phyloP scores from a whole-genome alignment of 2,113 vertebrate species.

The Spea bombifrons region DNA sequence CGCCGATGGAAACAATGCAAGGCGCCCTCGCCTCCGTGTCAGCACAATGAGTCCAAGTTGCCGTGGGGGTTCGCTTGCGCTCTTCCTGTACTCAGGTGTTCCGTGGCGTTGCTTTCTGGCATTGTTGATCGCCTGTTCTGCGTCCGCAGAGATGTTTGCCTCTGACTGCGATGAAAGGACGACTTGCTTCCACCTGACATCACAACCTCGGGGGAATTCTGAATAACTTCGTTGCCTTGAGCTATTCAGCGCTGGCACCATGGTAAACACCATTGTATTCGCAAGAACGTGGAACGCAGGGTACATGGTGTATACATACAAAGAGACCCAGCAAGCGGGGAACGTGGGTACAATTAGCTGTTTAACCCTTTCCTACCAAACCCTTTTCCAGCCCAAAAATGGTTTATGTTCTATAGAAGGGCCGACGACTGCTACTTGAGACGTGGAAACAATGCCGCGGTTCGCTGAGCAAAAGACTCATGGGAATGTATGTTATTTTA shows the following conservation, averaged over 20 bases:
- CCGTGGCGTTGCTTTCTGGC: neutral
- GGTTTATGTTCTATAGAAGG: no score
- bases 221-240: constrained; percentile 34
- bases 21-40: neutral
- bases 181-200: constrained; percentile 32
- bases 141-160: constrained; percentile 20
- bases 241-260: constrained; percentile 25
- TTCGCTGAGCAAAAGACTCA: no score
- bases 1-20: neutral
- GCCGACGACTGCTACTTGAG: no score
- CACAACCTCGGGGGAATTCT: constrained; percentile 8
- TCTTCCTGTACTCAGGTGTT: constrained; percentile 8
- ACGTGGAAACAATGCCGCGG: no score
- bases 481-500: no score
- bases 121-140: constrained; percentile 37
- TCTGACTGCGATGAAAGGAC: constrained; percentile 19
- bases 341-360: neutral
- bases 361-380: no score
- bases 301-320: neutral
- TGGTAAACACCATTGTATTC: constrained; percentile 21
- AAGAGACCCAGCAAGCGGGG: neutral
- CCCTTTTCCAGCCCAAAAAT: no score
- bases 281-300: neutral
- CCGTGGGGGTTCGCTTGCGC: neutral
- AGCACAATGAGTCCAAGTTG: constrained; percentile 4